Evolutionary conservation across 2,888 invertebrate genomes (phyloP).

Genomic region (Drosophila aldrichi): DNA sequence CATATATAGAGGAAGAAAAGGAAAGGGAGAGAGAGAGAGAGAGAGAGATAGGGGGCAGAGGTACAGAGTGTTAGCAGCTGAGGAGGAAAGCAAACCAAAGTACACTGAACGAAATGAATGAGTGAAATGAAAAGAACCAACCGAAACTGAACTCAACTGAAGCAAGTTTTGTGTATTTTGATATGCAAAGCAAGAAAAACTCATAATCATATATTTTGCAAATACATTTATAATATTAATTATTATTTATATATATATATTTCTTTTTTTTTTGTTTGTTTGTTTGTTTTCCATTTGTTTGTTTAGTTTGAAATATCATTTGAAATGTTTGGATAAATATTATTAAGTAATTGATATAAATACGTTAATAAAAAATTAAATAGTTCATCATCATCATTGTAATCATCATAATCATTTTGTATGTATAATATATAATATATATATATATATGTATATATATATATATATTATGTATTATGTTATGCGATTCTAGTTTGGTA

Average conservation of each 20-base stretch:
- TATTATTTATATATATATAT: conserved; percentile 45
- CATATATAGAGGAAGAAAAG: not conserved
- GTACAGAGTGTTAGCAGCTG: not conserved
- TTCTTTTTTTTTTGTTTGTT: conserved; percentile 13
- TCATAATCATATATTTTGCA: conserved; percentile 83
- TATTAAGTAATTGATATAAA: conserved; percentile 78
- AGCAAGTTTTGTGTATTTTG: conserved; percentile 67
- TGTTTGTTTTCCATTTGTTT: conserved; percentile 54
- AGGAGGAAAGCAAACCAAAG: not conserved
- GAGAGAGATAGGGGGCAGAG: conserved; percentile 5
- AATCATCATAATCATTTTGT: conserved; percentile 49
- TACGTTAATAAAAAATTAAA: conserved; percentile 79
- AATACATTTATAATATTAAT: conserved; percentile 84
- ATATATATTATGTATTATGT: conserved; percentile 19
- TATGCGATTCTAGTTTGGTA: conserved; percentile 9
- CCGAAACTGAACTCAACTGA: conserved; percentile 30
- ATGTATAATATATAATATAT: conserved; percentile 34
- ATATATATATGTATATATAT: conserved; percentile 10
- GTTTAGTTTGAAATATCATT: conserved; percentile 71
- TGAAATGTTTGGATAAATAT: conserved; percentile 79
- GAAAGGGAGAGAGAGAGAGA: not conserved
- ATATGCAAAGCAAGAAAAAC: conserved; percentile 82
- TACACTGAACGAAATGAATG: conserved; percentile 7
- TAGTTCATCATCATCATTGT: conserved; percentile 51
- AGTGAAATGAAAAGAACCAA: conserved; percentile 15